Conservation (phyloP, 2,888 invertebrate genomes). For the Hylaea fasciaria region DNA sequence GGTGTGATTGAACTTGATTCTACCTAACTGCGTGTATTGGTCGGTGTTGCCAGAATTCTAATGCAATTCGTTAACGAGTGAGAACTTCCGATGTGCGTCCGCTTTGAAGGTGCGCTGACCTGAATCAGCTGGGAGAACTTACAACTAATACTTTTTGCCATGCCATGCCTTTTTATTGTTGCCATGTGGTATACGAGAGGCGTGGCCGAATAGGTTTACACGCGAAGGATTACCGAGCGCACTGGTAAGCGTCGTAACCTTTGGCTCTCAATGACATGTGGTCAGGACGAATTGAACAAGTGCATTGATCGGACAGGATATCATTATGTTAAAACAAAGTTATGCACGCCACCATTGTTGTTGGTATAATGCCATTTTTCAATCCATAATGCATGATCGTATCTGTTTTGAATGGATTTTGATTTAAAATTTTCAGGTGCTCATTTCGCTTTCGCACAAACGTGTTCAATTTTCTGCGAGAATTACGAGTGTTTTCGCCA, state of each 20-base stretch:
- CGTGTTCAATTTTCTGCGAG: slow-evolving; percentile 6
- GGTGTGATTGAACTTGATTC: slow-evolving; percentile 73
- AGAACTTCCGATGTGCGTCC: slow-evolving; percentile 66
- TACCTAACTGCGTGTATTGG: slow-evolving; percentile 44
- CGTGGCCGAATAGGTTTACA: slow-evolving; percentile 31
- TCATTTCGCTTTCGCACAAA: background rate
- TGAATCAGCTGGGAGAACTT: slow-evolving; percentile 30
- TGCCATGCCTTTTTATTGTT: slow-evolving; percentile 5
- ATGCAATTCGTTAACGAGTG: slow-evolving; percentile 68
- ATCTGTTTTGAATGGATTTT: slow-evolving; percentile 24
- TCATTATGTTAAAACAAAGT: slow-evolving; percentile 33
- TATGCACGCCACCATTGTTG: slow-evolving; percentile 43
- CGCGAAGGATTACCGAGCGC: slow-evolving; percentile 20
- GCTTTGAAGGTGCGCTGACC: slow-evolving; percentile 56
- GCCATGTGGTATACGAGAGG: slow-evolving; percentile 21
- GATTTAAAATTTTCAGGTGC: slow-evolving; percentile 14
- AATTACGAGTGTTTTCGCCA: background rate
- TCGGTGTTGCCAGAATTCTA: slow-evolving; percentile 62
- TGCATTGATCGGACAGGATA: slow-evolving; percentile 46
- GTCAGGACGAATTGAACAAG: slow-evolving; percentile 41
- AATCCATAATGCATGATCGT: slow-evolving; percentile 25
- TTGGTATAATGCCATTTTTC: slow-evolving; percentile 28
- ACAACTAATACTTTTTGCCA: background rate
- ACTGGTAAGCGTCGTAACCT: slow-evolving; percentile 35
- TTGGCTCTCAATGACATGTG: slow-evolving; percentile 38